Conservation (phyloP, 2,797 vertebrate genomes). For the Cephalopachus bancanus region DNA sequence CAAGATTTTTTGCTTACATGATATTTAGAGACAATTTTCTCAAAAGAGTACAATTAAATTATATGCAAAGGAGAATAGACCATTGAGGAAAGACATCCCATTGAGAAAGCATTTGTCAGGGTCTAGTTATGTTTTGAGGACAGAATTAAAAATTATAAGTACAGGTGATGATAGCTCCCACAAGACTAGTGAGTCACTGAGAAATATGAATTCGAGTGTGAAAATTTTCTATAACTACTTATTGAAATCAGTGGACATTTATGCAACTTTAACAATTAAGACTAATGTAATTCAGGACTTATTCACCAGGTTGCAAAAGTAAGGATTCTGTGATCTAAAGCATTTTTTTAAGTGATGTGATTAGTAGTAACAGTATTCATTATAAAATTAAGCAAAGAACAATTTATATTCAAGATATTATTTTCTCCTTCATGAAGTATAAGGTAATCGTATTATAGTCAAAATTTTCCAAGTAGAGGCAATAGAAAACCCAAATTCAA, state of each 20-base stretch:
- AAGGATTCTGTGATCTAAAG: background rate
- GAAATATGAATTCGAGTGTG: background rate
- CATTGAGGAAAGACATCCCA: conserved; percentile 10
- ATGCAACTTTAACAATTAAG: conserved; percentile 35
- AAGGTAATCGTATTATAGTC: conserved; percentile 16
- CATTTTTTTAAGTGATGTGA: conserved; percentile 45
- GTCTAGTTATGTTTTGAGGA: background rate
- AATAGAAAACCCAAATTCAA: conserved; percentile 47
- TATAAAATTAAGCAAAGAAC: background rate
- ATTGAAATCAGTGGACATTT: background rate
- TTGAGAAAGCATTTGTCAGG: conserved; percentile 37
- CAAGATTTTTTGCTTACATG: conserved; percentile 22
- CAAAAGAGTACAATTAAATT: conserved; percentile 71
- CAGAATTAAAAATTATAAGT: conserved; percentile 13
- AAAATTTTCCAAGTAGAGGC: conserved; percentile 48
- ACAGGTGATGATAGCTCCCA: background rate
- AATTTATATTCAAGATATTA: conserved; percentile 50
- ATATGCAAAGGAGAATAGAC: conserved; percentile 54
- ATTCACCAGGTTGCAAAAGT: background rate
- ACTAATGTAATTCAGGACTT: conserved; percentile 45
- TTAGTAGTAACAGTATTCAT: background rate
- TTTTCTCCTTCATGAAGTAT: conserved; percentile 51
- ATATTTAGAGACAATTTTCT: conserved; percentile 63
- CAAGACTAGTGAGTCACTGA: background rate
- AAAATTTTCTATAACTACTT: conserved; percentile 31